Evolutionary conservation across 1,140 invertebrate genomes (phyloP).

Genomic region (Maniola jurtina): DNA sequence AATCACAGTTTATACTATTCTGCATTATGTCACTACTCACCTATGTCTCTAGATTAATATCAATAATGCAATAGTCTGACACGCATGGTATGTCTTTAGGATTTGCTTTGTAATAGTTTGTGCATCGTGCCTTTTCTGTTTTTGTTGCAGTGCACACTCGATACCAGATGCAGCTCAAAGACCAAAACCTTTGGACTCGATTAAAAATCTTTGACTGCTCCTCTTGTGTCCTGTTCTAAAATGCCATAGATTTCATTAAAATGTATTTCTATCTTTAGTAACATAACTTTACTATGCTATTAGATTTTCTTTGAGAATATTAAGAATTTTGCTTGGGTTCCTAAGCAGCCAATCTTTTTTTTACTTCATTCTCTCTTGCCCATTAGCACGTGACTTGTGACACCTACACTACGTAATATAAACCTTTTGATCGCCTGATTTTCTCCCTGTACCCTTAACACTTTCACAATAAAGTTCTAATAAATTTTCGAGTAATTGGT

Average conservation of each 20-base stretch:
- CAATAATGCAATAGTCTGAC: constrained; percentile 22
- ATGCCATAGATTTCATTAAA: constrained; percentile 10
- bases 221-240: constrained; percentile 15
- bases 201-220: constrained; percentile 34
- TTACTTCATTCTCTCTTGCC: constrained; percentile 8
- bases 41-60: neutral
- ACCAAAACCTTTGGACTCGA: constrained; percentile 55
- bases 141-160: constrained; percentile 71
- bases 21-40: neutral
- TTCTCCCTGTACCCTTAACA: constrained; percentile 12
- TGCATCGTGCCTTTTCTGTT: constrained; percentile 73
- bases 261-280: neutral
- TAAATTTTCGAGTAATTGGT: constrained; percentile 36
- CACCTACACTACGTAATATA: constrained; percentile 19
- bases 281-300: constrained; percentile 9
- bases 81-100: constrained; percentile 44
- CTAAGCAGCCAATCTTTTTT: neutral
- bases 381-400: constrained; percentile 23
- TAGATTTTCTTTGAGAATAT: neutral
- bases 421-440: neutral
- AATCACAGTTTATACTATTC: neutral
- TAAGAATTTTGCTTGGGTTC: neutral
- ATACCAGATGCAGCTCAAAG: constrained; percentile 65
- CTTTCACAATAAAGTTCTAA: constrained; percentile 22
- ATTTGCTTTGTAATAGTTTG: constrained; percentile 61